Evolutionary conservation across 1,140 invertebrate genomes (phyloP).

Genomic region (Mamestra configurata): DNA sequence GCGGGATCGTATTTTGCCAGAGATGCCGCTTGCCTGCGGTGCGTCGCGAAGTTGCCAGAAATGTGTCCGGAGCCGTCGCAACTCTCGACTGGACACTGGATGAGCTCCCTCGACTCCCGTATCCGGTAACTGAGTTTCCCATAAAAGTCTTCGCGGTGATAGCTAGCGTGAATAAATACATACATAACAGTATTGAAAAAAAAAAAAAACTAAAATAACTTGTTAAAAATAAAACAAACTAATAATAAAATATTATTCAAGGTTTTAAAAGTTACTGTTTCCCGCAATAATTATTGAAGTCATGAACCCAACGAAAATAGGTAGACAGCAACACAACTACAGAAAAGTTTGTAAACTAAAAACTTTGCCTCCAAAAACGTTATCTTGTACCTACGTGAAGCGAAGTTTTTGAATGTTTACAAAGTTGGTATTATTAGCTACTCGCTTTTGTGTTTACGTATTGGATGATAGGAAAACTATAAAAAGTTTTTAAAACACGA

Average conservation of each 20-base stretch:
- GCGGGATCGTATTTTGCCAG: constrained; percentile 48
- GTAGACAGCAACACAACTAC: constrained; percentile 16
- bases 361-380: constrained; percentile 54
- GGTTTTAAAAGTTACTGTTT: background rate
- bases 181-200: constrained; percentile 57
- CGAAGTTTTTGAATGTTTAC: constrained; percentile 64
- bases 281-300: constrained; percentile 36
- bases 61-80: constrained; percentile 96
- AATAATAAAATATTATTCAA: constrained; percentile 1
- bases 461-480: constrained; percentile 57
- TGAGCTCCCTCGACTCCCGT: constrained; percentile 83
- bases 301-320: constrained; percentile 48
- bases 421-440: constrained; percentile 63
- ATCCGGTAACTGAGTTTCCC: constrained; percentile 92
- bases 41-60: constrained; percentile 95
- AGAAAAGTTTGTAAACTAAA: constrained; percentile 45
- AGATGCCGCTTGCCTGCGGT: constrained; percentile 89
- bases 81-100: constrained; percentile 97
- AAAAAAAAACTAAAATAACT: constrained; percentile 59
- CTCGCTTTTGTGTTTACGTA: constrained; percentile 59
- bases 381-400: constrained; percentile 56
- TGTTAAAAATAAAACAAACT: constrained; percentile 50
- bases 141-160: constrained; percentile 88
- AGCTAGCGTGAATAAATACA: constrained; percentile 77
- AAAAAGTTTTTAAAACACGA: constrained; percentile 58